A percentile compares a stretch with the other conserved stretches of the same genome.
Conservation (phyloP, 53 echinoderm and acorn worm species). For the Glandiceps talaboti region DNA sequence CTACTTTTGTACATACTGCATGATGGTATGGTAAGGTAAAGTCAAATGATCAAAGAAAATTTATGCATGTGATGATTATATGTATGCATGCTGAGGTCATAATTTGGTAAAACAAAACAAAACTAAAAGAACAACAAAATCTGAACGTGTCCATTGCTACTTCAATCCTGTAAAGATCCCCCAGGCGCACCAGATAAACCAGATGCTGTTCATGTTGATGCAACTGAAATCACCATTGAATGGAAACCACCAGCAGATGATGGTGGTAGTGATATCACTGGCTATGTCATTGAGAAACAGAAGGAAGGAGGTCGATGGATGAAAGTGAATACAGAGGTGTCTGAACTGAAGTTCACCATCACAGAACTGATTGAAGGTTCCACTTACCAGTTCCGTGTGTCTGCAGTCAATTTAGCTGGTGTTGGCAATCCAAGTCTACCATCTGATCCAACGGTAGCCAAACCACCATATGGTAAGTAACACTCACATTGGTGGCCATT, state of each 20-base stretch:
- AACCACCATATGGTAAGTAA: slow-evolving; percentile 90
- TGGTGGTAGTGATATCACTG: slow-evolving; percentile 6
- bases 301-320: slow-evolving; percentile 42
- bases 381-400: slow-evolving; percentile 84
- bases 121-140: too few species aligned
- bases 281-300: slow-evolving; percentile 5
- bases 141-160: too few species aligned
- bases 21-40: too few species aligned
- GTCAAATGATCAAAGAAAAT: too few species aligned
- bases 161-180: slow-evolving; percentile 45
- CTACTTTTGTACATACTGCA: too few species aligned
- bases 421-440: slow-evolving; percentile 87
- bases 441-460: slow-evolving; percentile 75
- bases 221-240: background rate
- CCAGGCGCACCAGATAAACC: slow-evolving; percentile 72
- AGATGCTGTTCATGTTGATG: slow-evolving; percentile 15
- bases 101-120: too few species aligned
- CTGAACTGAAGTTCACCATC: slow-evolving; percentile 59
- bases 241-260: slow-evolving; percentile 7
- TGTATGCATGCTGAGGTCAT: too few species aligned
- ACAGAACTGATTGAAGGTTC: slow-evolving; percentile 69
- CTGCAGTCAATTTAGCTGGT: slow-evolving; percentile 87
- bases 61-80: too few species aligned
- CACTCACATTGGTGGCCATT: background rate
- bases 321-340: slow-evolving; percentile 86